A percentile compares a stretch with the other conserved stretches of the same genome.
These are phyloP conservation scores for Porites cylindrica DNA, from an alignment of 92 coral and sea anemone genomes.

Conservation along the genomic window DNA sequence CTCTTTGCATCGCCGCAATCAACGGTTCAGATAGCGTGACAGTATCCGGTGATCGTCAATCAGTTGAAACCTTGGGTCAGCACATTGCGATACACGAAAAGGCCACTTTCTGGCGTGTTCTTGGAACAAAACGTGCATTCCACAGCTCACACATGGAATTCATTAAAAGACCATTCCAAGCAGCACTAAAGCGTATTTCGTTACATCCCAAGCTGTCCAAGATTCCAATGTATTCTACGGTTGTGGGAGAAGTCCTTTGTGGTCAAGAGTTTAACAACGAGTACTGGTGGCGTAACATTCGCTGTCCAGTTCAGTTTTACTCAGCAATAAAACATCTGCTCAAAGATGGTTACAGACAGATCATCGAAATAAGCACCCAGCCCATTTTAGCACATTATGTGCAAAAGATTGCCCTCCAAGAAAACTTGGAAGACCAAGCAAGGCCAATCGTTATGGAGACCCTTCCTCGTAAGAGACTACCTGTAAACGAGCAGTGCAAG, in stretches of 20 bases:
- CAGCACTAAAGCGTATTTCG: conserved; percentile 28
- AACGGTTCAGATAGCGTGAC: conserved; percentile 78
- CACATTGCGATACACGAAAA: conserved; percentile 42
- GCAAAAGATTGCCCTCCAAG: conserved; percentile 59
- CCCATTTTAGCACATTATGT: conserved; percentile 76
- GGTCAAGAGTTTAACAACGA: conserved; percentile 54
- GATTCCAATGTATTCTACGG: conserved; percentile 95
- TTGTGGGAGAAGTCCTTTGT: conserved; percentile 73
- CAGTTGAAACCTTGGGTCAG: conserved; percentile 74
- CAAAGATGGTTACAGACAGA: conserved; percentile 68
- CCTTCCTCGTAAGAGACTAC: conserved; percentile 70
- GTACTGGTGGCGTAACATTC: conserved; percentile 94
- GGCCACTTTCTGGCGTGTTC: conserved; percentile 75
- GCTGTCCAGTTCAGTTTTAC: conserved; percentile 75
- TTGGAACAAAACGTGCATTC: conserved; percentile 85
- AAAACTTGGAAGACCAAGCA: conserved; percentile 24
- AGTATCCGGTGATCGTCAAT: conserved; percentile 81
- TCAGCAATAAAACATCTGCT: conserved; percentile 69
- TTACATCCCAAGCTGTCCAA: conserved; percentile 59
- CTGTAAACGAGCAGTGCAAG: conserved; percentile 68
- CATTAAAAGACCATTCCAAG: conserved; percentile 67
- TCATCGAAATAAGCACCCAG: conserved; percentile 83
- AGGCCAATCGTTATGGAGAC: conserved; percentile 61
- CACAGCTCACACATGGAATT: conserved; percentile 87
- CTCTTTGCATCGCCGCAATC: conserved; percentile 75